These are phyloP conservation scores for Eurois occulta DNA, from an alignment of 2,888 invertebrate genomes.

Conservation along the genomic window DNA sequence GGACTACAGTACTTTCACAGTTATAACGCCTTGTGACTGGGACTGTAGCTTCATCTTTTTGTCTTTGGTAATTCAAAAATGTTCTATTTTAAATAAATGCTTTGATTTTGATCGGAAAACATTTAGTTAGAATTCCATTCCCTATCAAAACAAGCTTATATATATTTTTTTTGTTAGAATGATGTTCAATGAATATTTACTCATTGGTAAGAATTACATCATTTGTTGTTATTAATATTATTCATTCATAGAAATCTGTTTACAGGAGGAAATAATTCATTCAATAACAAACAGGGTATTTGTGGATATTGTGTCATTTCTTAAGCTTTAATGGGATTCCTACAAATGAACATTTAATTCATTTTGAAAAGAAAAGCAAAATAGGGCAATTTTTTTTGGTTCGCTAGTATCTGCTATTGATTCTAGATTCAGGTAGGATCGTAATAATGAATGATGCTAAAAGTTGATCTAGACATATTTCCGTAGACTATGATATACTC, in stretches of 20 bases:
- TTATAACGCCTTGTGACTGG: background rate
- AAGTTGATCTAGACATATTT: conserved; percentile 5
- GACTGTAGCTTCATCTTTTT: background rate
- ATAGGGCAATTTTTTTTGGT: background rate
- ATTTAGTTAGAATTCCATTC: background rate
- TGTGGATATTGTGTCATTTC: conserved; percentile 6
- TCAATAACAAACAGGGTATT: conserved; percentile 18
- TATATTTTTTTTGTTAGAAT: background rate
- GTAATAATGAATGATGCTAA: background rate
- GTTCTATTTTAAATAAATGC: background rate
- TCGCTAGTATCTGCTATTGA: background rate
- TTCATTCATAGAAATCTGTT: conserved; percentile 29
- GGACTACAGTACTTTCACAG: background rate
- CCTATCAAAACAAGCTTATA: background rate
- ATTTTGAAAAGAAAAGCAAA: background rate
- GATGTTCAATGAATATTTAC: background rate
- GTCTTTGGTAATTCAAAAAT: background rate
- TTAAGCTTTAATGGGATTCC: background rate
- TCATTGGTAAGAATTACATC: conserved; percentile 5
- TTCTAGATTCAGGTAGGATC: background rate
- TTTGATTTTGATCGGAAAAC: background rate
- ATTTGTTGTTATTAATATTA: conserved; percentile 6
- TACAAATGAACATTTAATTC: background rate
- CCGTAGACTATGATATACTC: background rate
- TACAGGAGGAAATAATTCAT: conserved; percentile 10